phyloP scores from a whole-genome alignment of 2,888 invertebrate species.

The Acrobeloides nanus region DNA sequence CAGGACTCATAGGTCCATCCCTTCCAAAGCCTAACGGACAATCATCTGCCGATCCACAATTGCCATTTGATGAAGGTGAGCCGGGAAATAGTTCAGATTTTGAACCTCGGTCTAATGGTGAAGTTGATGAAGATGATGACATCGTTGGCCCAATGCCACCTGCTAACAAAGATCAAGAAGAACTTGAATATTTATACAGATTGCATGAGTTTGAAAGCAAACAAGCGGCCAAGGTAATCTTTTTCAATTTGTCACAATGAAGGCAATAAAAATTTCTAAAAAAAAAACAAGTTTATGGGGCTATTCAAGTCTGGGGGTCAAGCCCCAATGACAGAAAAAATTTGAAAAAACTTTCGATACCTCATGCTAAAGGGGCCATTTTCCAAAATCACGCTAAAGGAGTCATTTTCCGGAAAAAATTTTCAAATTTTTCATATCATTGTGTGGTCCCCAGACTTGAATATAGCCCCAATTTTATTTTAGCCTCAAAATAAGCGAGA shows the following conservation, averaged over 20 bases:
- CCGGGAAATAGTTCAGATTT: too few species aligned
- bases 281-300: too few species aligned
- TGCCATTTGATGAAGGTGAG: background rate
- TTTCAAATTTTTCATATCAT: background rate
- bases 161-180: conserved; percentile 3
- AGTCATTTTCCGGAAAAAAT: background rate
- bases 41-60: too few species aligned
- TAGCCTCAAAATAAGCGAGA: conserved; percentile 26
- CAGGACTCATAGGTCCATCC: too few species aligned
- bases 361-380: background rate
- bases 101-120: too few species aligned
- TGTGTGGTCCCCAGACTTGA: background rate
- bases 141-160: conserved; percentile 14
- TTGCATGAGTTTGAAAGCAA: conserved; percentile 14
- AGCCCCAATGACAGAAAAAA: background rate
- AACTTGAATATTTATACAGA: conserved; percentile 13
- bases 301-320: too few species aligned
- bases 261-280: too few species aligned
- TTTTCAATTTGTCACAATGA: too few species aligned
- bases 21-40: too few species aligned
- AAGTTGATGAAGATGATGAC: conserved; percentile 10
- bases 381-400: background rate
- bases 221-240: too few species aligned
- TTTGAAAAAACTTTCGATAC: background rate
- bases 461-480: too few species aligned